Evolutionary conservation across 2,888 invertebrate genomes (phyloP).

Genomic region (Frankliniella fusca): DNA sequence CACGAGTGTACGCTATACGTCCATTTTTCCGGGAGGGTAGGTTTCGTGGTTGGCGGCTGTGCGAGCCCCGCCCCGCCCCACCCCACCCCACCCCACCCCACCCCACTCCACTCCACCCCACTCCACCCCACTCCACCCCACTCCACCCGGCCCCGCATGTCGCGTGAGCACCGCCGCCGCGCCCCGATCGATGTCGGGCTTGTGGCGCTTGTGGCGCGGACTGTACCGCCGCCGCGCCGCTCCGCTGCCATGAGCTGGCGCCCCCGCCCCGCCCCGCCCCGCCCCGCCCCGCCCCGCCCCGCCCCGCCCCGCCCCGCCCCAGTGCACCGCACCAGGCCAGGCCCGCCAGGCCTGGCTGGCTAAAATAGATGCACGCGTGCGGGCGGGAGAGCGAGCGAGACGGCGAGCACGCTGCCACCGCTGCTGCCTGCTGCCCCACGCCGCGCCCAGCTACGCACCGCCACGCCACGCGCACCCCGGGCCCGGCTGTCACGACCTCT

Average conservation of each 20-base stretch:
- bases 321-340: neutral
- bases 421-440: neutral
- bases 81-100: no score
- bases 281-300: neutral
- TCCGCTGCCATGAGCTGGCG: neutral
- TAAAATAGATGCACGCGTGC: conserved; percentile 20
- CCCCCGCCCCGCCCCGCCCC: neutral
- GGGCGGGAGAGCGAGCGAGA: neutral
- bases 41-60: no score
- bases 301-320: neutral
- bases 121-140: no score
- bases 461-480: no score
- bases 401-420: neutral
- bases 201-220: conserved; percentile 8
- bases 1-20: no score
- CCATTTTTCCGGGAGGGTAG: no score
- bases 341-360: neutral
- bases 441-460: no score
- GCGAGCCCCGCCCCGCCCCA: no score
- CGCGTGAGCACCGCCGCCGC: neutral
- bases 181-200: conserved; percentile 1
- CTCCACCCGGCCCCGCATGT: no score
- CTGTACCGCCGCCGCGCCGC: neutral
- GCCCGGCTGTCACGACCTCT: no score
- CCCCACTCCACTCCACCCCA: no score